A percentile compares a stretch with the other conserved stretches of the same genome.
Conservation (phyloP, 2,797 vertebrate species). For the Stomatorhinus walkeri region DNA sequence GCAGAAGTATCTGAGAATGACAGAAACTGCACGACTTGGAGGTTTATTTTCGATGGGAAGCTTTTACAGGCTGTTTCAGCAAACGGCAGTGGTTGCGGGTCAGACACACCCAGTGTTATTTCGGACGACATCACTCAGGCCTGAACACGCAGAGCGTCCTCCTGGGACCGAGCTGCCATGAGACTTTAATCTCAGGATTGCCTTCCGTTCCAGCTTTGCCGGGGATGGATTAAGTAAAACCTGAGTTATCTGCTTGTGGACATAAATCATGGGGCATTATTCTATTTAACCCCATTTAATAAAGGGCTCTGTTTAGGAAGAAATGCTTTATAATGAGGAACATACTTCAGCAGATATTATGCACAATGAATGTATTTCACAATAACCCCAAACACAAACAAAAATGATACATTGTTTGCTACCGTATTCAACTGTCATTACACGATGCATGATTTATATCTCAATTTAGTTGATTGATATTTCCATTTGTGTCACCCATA, state of each 20-base stretch:
- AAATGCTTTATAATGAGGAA: constrained; percentile 28
- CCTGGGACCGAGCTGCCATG: not conserved
- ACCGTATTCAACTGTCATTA: not conserved
- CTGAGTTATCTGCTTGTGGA: not conserved
- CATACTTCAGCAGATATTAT: not conserved
- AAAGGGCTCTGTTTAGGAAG: not conserved
- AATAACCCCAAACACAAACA: not conserved
- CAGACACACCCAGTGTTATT: constrained; percentile 11
- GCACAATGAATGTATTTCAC: not conserved
- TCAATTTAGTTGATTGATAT: not conserved
- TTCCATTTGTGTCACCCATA: constrained; percentile 43
- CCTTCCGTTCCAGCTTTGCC: not conserved
- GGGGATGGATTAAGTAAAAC: not conserved
- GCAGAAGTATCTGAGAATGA: not conserved
- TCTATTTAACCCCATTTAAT: not conserved
- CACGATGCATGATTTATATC: not conserved
- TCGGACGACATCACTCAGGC: not conserved
- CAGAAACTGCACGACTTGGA: not conserved
- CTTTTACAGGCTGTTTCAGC: not conserved
- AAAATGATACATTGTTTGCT: not conserved
- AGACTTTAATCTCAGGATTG: constrained; percentile 12
- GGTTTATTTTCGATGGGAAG: not conserved
- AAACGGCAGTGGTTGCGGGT: not conserved
- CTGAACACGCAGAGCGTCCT: not conserved
- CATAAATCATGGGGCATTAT: not conserved